Evolutionary conservation across 2,888 invertebrate species (phyloP), one percentile per base, ranked within the genome.

Genomic region (Anticlea derivata): DNA sequence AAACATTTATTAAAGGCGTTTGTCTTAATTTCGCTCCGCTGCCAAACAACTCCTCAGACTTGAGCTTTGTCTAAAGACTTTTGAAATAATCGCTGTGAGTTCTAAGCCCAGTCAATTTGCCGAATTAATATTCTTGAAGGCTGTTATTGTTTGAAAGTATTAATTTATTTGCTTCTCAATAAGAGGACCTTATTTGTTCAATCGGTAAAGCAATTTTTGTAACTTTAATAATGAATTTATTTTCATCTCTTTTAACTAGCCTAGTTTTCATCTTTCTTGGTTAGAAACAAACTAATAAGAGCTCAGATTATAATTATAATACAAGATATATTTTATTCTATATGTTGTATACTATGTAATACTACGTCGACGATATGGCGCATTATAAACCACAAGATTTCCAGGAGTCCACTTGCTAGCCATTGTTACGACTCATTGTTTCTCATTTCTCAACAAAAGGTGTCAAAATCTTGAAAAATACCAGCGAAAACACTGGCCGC

Each of bases 1-100:
- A 48, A 64, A 58, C 55, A 65, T 71, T 48, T 75, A 75, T 73
- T 69, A 74, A 68, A 68, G 52, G 51, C 70, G 68, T 76, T 75
- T 69, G 68, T 74, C 74, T 74, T 71, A 71, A 73, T 71, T 66
- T 65, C 57, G 58, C 30, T 57, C 11, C 22, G 35, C 41, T 35
- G 24, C 45, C 22, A 23, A 48, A 31, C 43, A 23, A 49, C 48
- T 41, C 34, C 49, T 30, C 26, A 26, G 48, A 34, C 39, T 51
- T 7, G 31, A 45, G 44, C 48, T 56, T 20, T 35, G 45, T 44
- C 39, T 35, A 40, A 49, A 44, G 40, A 54, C 49, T 51, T 56
- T 23, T 34, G 49, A 59, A 66, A 58, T 69, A 60, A 60, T 29
- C 27, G 46, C 55, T 51, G 41, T 34, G 24, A 50, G 35, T 59